Conservation (phyloP, 2,888 invertebrate genomes). For the Camptogramma bilineatum region DNA sequence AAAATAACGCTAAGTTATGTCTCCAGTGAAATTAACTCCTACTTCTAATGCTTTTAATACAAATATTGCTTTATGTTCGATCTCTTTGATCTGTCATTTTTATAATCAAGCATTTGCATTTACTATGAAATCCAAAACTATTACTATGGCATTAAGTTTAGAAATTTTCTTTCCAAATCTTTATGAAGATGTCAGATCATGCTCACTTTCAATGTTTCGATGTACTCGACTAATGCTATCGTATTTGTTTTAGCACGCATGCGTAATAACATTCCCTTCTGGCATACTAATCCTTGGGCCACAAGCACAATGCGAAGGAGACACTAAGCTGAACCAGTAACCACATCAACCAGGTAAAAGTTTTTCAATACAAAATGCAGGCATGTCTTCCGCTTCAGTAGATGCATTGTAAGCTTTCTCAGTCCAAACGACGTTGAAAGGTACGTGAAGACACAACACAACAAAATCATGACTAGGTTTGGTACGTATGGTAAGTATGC, state of each 20-base stretch:
- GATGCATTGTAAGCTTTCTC: conserved; percentile 45
- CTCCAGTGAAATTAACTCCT: conserved; percentile 58
- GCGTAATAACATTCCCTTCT: conserved; percentile 86
- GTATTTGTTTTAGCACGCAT: conserved; percentile 86
- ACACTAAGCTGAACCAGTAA: conserved; percentile 58
- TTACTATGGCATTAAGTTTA: neutral
- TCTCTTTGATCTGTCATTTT: conserved; percentile 56
- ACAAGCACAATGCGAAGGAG: conserved; percentile 72
- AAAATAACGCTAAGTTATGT: conserved; percentile 76
- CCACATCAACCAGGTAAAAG: conserved; percentile 73
- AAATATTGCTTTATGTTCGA: conserved; percentile 57
- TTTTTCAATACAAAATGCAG: conserved; percentile 39
- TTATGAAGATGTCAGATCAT: conserved; percentile 53
- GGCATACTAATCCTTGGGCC: conserved; percentile 83
- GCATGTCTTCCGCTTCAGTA: conserved; percentile 54
- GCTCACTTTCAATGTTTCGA: conserved; percentile 53
- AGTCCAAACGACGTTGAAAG: conserved; percentile 43
- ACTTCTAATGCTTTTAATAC: conserved; percentile 62
- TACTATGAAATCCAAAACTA: neutral
- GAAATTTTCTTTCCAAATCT: neutral
- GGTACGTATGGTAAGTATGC: conserved; percentile 49
- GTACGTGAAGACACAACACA: conserved; percentile 61
- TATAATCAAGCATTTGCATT: conserved; percentile 9
- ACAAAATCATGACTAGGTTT: conserved; percentile 12
- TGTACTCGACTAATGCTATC: conserved; percentile 75